Conservation (phyloP, 2,797 vertebrate species). For the Peromyscus attwateri region DNA sequence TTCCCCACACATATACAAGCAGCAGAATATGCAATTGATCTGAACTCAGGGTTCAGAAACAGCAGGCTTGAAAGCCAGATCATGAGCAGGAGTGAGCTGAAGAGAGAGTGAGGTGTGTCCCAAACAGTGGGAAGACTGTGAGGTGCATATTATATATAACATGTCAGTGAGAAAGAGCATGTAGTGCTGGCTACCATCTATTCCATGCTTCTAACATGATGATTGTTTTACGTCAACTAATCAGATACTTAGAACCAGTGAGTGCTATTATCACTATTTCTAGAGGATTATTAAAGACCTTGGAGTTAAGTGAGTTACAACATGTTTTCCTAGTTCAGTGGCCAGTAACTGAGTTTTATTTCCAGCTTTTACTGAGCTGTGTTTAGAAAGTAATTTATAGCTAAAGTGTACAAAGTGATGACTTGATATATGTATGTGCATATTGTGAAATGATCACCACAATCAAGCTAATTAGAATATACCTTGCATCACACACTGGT, state of each 20-base stretch:
- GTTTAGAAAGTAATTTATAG: neutral
- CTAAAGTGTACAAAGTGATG: neutral
- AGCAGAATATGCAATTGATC: neutral
- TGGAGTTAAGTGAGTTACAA: neutral
- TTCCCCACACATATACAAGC: neutral
- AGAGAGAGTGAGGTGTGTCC: neutral
- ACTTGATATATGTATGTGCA: neutral
- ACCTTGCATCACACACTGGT: neutral
- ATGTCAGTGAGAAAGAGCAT: neutral
- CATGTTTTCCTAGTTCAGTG: neutral
- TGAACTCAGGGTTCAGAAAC: neutral
- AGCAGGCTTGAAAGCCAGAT: neutral
- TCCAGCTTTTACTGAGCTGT: neutral
- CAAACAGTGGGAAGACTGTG: neutral
- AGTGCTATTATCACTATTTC: neutral
- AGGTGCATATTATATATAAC: neutral
- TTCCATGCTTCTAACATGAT: neutral
- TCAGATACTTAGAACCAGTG: neutral
- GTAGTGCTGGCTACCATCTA: neutral
- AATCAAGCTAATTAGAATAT: neutral
- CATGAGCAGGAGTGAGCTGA: neutral
- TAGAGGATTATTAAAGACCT: constrained; percentile 2
- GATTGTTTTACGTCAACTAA: neutral
- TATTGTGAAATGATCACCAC: neutral
- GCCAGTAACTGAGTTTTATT: neutral